A percentile compares a stretch with the other conserved stretches of the same genome.
These are phyloP conservation scores for Brachionus sp. DNA, from an alignment of 1,140 invertebrate genomes.

Conservation along the genomic window DNA sequence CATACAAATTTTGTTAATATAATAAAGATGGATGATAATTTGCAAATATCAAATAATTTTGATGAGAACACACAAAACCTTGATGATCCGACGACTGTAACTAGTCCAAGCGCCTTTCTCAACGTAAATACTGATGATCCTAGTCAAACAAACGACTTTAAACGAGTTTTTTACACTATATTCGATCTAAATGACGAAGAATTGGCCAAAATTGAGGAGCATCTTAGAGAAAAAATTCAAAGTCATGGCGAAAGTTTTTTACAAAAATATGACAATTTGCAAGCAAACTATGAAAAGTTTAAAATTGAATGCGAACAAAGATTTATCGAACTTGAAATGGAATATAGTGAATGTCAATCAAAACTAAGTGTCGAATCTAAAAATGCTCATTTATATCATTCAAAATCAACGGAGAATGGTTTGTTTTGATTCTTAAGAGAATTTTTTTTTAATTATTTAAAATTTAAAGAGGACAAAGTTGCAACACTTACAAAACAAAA, in stretches of 20 bases:
- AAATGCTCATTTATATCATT: conserved; percentile 38
- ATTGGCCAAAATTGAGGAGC: not conserved
- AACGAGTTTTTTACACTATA: conserved; percentile 2
- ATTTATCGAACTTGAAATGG: conserved; percentile 36
- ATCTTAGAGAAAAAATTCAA: conserved; percentile 20
- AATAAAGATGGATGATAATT: conserved; percentile 5
- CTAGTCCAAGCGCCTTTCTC: not conserved
- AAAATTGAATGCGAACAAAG: conserved; percentile 44
- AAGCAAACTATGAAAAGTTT: conserved; percentile 21
- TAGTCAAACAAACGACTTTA: not conserved
- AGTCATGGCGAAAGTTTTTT: conserved; percentile 24
- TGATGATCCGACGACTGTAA: not conserved
- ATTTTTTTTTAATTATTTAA: not conserved
- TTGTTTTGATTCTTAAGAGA: not conserved
- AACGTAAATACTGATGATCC: not conserved
- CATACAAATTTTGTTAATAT: not conserved
- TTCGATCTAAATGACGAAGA: conserved; percentile 39
- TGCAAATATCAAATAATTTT: not conserved
- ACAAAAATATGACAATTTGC: conserved; percentile 32
- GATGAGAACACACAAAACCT: not conserved
- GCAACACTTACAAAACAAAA: conserved; percentile 10
- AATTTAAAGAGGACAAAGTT: conserved; percentile 27
- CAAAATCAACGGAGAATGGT: conserved; percentile 19
- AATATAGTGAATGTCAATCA: conserved; percentile 23
- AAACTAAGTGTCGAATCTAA: conserved; percentile 27